These are phyloP conservation scores for Palythoa caribaeorum DNA, from an alignment of 92 coral and sea anemone species.

Conservation along the genomic window DNA sequence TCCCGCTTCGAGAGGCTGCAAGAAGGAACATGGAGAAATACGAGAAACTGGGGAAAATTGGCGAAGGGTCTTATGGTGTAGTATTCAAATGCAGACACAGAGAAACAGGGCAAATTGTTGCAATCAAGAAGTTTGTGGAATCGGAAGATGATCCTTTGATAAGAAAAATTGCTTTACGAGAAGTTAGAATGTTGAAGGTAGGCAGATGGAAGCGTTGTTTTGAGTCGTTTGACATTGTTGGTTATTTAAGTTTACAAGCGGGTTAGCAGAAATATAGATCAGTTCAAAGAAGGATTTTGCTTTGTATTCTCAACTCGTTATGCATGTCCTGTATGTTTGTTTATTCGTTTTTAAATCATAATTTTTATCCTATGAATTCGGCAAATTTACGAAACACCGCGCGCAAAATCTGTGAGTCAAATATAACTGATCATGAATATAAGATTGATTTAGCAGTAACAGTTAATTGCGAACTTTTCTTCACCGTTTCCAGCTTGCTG, in stretches of 20 bases:
- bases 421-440: neutral
- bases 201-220: neutral
- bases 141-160: conserved; percentile 95
- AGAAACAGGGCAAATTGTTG: conserved; percentile 92
- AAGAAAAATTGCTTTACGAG: conserved; percentile 95
- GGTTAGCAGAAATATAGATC: neutral
- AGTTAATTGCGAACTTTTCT: conserved; percentile 17
- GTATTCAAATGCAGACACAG: conserved; percentile 97
- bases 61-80: conserved; percentile 99
- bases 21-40: conserved; percentile 84
- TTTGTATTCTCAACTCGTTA: neutral
- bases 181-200: conserved; percentile 96
- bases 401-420: no score
- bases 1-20: conserved; percentile 6
- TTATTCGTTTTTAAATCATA: neutral
- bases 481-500: conserved; percentile 1
- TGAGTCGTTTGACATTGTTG: neutral
- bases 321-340: neutral
- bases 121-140: conserved; percentile 97
- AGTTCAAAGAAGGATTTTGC: neutral
- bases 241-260: neutral
- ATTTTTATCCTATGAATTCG: neutral
- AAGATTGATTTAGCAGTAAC: neutral
- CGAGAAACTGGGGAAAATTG: conserved; percentile 94
- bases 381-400: neutral